These are phyloP conservation scores for Thinocorus orbignyianus DNA, from an alignment of 2,113 vertebrate species.

Conservation along the genomic window DNA sequence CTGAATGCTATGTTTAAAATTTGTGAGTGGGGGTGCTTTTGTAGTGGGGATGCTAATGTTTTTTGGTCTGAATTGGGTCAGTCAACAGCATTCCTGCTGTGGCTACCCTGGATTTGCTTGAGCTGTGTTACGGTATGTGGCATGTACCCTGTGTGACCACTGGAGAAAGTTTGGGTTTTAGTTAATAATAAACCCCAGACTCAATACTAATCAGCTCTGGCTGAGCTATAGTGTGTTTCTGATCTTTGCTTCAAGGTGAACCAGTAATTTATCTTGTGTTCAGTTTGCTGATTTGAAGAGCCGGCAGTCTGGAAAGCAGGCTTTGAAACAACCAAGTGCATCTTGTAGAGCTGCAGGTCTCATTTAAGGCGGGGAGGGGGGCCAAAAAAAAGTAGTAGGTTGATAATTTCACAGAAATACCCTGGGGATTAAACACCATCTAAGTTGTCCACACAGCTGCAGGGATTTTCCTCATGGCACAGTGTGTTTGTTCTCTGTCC, in stretches of 20 bases:
- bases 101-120: conserved; percentile 20
- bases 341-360: not conserved
- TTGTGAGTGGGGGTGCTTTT: not conserved
- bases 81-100: conserved; percentile 16
- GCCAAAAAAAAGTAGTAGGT: not conserved
- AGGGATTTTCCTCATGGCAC: not conserved
- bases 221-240: conserved; percentile 42
- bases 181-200: conserved; percentile 78
- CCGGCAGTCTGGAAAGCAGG: not conserved
- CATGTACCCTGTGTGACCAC: conserved; percentile 9
- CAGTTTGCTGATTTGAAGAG: conserved; percentile 26
- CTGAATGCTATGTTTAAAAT: not conserved
- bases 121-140: conserved; percentile 14
- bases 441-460: conserved; percentile 28
- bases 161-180: conserved; percentile 44
- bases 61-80: not conserved
- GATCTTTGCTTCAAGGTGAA: conserved; percentile 74
- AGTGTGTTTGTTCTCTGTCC: conserved; percentile 7
- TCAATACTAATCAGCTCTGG: conserved; percentile 62
- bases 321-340: not conserved
- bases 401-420: conserved; percentile 49
- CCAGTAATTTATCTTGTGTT: conserved; percentile 51
- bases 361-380: not conserved
- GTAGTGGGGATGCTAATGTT: not conserved
- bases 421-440: conserved; percentile 16